Evolutionary conservation across 1,140 invertebrate species (phyloP), one percentile per base, ranked within the genome.

Genomic region (Drosophila equinoxialis): DNA sequence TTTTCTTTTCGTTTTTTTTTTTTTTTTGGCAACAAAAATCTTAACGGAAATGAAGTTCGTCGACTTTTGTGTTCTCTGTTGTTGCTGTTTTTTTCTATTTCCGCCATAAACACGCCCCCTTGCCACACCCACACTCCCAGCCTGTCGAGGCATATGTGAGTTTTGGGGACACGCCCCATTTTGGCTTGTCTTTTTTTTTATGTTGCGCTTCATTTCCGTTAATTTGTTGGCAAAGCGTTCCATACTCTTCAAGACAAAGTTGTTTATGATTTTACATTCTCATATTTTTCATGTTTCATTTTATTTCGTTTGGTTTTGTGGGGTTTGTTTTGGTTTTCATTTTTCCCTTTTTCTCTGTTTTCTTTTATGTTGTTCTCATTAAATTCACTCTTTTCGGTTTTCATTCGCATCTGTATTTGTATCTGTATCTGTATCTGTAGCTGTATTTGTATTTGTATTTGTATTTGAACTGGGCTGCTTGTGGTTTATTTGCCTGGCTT

Each of bases 211-310:
- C 90, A 91, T 91, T 91, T 91, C 90, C 90, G 90, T 91, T 91
- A 91, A 91, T 90, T 91, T 91, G 90, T 91, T 91, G 81, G 71
- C 90, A 85, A 81, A 80, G 90, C 90, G 90, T 91, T 91, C 90
- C 77, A 91, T 91, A 91, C 90, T 91, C 90, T 91, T 91, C 90
- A 91, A 91, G 90, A 91, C 90, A 91, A 91, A 91, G 90, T 82
- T 91, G 90, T 91, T 90, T 90, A 74, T 85, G 78, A 89, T 90
- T 85, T 85, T 79, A 82, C 84, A 91, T 91, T 91, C 89, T 91
- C 89, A 91, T 91, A 90, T 91, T 91, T 89, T 91, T 76, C 20
- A 23, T 64, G 41, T 65, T 75, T 68, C 57, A 35, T 78, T 65
- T 77, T 20, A 8, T 10, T 71, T 39, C 13, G 65, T 17, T 17